Conservation (phyloP, 53 echinoderm and acorn worm genomes). For the Actinopyga echinites region DNA sequence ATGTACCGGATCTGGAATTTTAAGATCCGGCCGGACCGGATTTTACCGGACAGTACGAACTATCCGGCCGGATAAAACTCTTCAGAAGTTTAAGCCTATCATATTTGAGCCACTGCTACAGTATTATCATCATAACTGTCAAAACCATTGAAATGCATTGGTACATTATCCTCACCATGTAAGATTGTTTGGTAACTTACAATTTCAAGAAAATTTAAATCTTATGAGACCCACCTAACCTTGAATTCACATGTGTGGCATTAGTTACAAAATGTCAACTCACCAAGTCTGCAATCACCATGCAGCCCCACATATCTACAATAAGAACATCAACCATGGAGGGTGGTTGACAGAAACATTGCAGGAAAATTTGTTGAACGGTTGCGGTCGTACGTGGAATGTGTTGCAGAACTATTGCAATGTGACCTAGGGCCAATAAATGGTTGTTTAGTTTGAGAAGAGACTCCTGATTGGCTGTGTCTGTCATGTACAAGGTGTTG, state of each 20-base stretch:
- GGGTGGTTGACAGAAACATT: constrained; percentile 84
- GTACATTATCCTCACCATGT: not conserved
- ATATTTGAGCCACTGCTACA: too few species aligned
- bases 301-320: constrained; percentile 96
- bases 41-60: too few species aligned
- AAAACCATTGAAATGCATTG: too few species aligned
- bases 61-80: too few species aligned
- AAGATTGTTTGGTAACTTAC: too few species aligned
- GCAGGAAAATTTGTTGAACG: constrained; percentile 96
- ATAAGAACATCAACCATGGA: constrained; percentile 83
- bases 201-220: too few species aligned
- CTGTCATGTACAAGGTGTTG: constrained; percentile 88
- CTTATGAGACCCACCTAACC: too few species aligned
- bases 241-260: too few species aligned
- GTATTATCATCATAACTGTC: too few species aligned
- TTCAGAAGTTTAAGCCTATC: too few species aligned
- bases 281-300: constrained; percentile 87
- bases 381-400: constrained; percentile 82
- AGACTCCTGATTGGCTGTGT: constrained; percentile 69
- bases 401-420: constrained; percentile 76
- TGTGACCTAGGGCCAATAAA: constrained; percentile 84
- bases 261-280: not conserved
- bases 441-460: constrained; percentile 75
- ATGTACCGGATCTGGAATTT: too few species aligned
- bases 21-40: too few species aligned